Evolutionary conservation across 2,888 invertebrate species (phyloP).

Genomic region (Orchesella flavescens): DNA sequence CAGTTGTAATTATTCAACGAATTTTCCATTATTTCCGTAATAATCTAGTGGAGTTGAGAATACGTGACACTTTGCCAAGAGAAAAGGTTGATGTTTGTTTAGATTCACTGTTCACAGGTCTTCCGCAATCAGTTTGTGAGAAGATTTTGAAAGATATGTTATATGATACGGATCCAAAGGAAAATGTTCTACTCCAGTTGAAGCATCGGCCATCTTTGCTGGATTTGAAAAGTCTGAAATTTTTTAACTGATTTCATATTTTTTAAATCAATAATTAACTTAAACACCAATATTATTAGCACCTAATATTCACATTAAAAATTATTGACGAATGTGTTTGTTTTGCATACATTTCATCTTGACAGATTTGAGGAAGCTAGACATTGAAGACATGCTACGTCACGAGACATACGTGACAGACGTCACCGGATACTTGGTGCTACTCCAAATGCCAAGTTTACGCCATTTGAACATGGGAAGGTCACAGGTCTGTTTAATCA

Average conservation of each 20-base stretch:
- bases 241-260: constrained; percentile 1
- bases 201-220: constrained; percentile 36
- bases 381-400: constrained; percentile 59
- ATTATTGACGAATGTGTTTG: no score
- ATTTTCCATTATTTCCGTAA: constrained; percentile 55
- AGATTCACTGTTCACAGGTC: constrained; percentile 57
- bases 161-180: constrained; percentile 15
- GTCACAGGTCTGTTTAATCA: constrained; percentile 47
- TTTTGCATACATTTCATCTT: constrained; percentile 6
- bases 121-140: constrained; percentile 44
- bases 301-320: no score
- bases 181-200: constrained; percentile 26
- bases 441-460: constrained; percentile 56
- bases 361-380: constrained; percentile 53
- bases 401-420: constrained; percentile 58
- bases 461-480: constrained; percentile 46
- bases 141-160: constrained; percentile 22
- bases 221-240: constrained; percentile 52
- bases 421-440: constrained; percentile 61
- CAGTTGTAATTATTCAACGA: constrained; percentile 36
- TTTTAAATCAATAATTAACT: background rate
- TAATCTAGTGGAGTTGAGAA: constrained; percentile 53
- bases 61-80: constrained; percentile 43
- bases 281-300: no score
- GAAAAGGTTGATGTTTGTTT: constrained; percentile 40